phyloP scores from a whole-genome alignment of 2,888 invertebrate species.

The Coelinius sp. region DNA sequence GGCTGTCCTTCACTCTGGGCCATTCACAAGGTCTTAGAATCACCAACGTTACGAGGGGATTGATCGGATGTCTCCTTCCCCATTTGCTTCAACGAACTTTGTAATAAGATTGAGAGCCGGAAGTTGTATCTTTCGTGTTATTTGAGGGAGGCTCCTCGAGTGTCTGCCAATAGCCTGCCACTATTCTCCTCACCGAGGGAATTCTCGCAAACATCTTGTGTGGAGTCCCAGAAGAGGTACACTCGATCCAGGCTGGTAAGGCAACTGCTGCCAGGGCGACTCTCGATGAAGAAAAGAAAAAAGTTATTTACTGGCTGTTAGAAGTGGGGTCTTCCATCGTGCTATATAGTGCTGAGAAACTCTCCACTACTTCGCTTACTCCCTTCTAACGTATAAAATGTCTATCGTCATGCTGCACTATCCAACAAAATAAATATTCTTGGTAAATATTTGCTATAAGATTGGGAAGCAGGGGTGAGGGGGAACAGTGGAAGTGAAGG shows the following conservation, averaged over 20 bases:
- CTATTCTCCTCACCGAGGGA: not conserved
- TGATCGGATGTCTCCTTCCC: not conserved
- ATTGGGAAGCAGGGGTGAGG: constrained; percentile 42
- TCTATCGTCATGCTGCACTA: constrained; percentile 3
- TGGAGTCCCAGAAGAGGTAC: not conserved
- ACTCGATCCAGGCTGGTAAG: not conserved
- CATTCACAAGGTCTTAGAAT: not conserved
- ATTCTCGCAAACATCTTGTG: not conserved
- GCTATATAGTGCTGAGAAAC: not conserved
- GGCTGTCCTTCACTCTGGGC: not conserved
- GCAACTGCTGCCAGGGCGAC: constrained; percentile 29
- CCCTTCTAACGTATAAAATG: not conserved
- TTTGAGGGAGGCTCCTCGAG: not conserved
- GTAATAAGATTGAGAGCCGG: not conserved
- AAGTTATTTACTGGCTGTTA: constrained; percentile 45
- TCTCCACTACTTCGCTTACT: not conserved
- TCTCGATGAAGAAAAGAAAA: constrained; percentile 38
- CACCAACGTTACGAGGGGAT: not conserved
- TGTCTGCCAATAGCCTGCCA: not conserved
- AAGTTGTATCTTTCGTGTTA: not conserved
- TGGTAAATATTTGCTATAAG: constrained; percentile 55
- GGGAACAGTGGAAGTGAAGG: constrained; percentile 37
- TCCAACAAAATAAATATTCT: constrained; percentile 28
- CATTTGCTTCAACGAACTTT: not conserved
- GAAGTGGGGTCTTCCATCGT: not conserved